These are phyloP conservation scores for Tinea pellionella DNA, from an alignment of 2,888 invertebrate species.

Conservation along the genomic window DNA sequence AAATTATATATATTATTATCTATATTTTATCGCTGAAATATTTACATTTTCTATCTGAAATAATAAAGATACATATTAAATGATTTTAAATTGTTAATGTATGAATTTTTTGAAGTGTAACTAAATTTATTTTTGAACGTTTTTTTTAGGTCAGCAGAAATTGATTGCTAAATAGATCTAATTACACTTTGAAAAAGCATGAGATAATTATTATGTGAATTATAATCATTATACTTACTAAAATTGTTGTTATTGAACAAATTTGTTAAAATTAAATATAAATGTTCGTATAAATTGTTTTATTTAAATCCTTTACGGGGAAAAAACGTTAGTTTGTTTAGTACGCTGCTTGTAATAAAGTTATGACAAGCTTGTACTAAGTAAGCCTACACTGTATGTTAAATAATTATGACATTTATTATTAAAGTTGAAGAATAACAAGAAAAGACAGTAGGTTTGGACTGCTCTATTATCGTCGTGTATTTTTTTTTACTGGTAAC, in stretches of 20 bases:
- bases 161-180: neutral
- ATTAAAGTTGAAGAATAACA: too few species aligned
- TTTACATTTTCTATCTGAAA: conserved; percentile 15
- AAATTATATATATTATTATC: conserved; percentile 6
- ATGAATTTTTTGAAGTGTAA: neutral
- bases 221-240: neutral
- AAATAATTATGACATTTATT: too few species aligned
- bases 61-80: too few species aligned
- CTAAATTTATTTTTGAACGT: neutral
- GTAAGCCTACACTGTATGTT: too few species aligned
- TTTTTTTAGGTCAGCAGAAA: neutral
- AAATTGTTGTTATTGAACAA: conserved; percentile 3
- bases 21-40: conserved; percentile 13
- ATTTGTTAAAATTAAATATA: conserved; percentile 4
- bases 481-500: conserved; percentile 23
- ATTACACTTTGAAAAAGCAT: too few species aligned
- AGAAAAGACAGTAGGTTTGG: too few species aligned
- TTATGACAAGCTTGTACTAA: too few species aligned
- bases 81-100: conserved; percentile 18
- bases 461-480: too few species aligned
- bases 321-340: too few species aligned
- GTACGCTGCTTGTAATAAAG: too few species aligned
- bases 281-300: neutral
- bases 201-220: neutral
- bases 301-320: too few species aligned